Percentiles rank a stretch among this genome's conserved stretches.
Conservation (phyloP, 2,797 vertebrate genomes). For the Typhlichthys subterraneus region DNA sequence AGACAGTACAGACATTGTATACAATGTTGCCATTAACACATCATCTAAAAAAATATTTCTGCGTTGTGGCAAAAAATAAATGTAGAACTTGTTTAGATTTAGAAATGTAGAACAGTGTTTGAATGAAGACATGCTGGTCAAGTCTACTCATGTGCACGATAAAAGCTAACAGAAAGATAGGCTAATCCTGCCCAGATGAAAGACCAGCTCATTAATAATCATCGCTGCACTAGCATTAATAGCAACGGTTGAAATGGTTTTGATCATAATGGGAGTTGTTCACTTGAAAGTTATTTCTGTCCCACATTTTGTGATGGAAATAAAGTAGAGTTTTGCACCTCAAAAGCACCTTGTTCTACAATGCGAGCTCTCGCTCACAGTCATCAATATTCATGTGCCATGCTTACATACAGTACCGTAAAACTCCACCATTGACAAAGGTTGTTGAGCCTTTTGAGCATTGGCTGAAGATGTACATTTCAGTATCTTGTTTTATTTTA, state of each 20-base stretch:
- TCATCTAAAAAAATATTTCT: too few relatives aligned
- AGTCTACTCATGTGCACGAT: conserved; percentile 33
- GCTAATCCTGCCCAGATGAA: conserved; percentile 24
- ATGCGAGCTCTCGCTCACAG: conserved; percentile 9
- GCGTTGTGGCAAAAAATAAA: not conserved
- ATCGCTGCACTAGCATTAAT: conserved; percentile 40
- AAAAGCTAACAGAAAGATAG: conserved; percentile 38
- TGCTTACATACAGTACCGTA: conserved; percentile 15
- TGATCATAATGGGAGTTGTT: conserved; percentile 50
- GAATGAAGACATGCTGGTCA: conserved; percentile 32
- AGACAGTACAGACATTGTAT: too few relatives aligned
- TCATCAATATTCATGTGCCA: conserved; percentile 26
- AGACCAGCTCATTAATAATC: conserved; percentile 50
- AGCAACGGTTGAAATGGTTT: conserved; percentile 31
- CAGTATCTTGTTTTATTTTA: not conserved
- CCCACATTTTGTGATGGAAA: conserved; percentile 45
- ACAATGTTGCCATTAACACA: too few relatives aligned
- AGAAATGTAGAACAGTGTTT: conserved; percentile 5
- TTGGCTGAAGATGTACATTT: conserved; percentile 25
- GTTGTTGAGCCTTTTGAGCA: conserved; percentile 16
- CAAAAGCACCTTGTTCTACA: conserved; percentile 44
- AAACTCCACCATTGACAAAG: conserved; percentile 5
- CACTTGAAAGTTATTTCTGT: conserved; percentile 46
- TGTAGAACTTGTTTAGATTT: not conserved
- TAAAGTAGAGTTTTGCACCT: conserved; percentile 48